These are phyloP conservation scores for Cinclus cinclus DNA, from an alignment of 2,113 vertebrate species.

Conservation along the genomic window DNA sequence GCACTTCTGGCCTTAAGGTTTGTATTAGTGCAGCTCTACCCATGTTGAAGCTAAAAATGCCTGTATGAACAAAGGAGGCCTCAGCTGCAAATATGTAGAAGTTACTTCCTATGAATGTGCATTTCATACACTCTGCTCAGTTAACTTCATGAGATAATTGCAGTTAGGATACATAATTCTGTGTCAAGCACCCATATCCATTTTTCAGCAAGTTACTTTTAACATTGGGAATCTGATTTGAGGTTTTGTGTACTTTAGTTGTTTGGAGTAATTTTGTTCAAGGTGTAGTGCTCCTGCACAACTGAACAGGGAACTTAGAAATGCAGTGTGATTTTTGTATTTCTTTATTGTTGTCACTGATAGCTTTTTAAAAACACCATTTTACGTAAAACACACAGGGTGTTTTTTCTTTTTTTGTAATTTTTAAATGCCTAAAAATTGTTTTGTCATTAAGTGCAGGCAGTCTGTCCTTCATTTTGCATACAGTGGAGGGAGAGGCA, in stretches of 20 bases:
- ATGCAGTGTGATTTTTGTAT: background rate
- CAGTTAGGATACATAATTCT: background rate
- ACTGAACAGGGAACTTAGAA: background rate
- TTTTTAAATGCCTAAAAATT: background rate
- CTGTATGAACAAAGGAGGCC: background rate
- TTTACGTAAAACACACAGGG: rapidly evolving
- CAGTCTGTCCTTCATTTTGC: background rate
- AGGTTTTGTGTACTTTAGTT: background rate
- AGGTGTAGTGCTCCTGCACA: background rate
- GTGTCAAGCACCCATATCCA: background rate
- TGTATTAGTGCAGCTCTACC: background rate
- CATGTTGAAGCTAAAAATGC: background rate
- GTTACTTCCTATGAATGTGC: background rate
- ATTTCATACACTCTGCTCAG: background rate
- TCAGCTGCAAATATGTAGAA: background rate
- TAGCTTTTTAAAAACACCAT: background rate
- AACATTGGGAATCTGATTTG: background rate
- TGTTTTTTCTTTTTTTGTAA: background rate
- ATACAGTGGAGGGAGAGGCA: background rate
- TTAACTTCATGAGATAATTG: background rate
- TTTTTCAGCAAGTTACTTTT: background rate
- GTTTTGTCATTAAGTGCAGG: background rate
- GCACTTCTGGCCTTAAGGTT: background rate
- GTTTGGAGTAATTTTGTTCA: background rate
- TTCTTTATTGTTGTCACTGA: background rate